phyloP scores from a whole-genome alignment of 2,888 invertebrate genomes.

The Drosophila nr. medialis region DNA sequence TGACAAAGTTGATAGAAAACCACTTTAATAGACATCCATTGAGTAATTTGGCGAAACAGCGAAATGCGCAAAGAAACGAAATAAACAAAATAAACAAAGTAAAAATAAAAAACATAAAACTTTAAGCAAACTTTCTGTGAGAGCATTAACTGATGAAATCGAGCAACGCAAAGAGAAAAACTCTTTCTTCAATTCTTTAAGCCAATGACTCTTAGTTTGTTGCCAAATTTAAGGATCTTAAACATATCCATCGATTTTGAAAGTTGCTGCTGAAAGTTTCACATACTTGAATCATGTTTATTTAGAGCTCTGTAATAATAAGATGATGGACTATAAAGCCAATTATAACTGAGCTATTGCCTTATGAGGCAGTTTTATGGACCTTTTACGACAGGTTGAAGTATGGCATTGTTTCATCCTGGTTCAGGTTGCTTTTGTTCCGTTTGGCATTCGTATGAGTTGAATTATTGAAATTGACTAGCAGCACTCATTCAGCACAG shows the following conservation, averaged over 20 bases:
- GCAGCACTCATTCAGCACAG: conserved; percentile 54
- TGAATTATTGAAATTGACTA: conserved; percentile 74
- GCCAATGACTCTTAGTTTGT: neutral
- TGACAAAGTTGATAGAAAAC: conserved; percentile 36
- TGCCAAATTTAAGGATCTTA: neutral
- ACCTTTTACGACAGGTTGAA: conserved; percentile 43
- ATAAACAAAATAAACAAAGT: conserved; percentile 5
- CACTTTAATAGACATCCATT: conserved; percentile 30
- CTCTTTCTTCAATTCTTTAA: neutral
- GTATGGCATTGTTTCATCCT: conserved; percentile 50
- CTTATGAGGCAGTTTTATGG: conserved; percentile 45
- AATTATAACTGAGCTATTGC: conserved; percentile 41
- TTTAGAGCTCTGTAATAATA: conserved; percentile 3
- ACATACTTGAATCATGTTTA: neutral
- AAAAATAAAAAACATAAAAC: neutral
- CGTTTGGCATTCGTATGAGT: conserved; percentile 34
- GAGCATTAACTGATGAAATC: conserved; percentile 1
- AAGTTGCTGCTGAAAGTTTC: neutral
- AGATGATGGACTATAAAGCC: conserved; percentile 35
- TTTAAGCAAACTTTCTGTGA: conserved; percentile 1
- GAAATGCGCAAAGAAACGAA: neutral
- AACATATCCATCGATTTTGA: neutral
- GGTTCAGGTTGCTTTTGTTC: conserved; percentile 29
- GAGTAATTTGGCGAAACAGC: conserved; percentile 24
- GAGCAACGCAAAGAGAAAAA: neutral